Evolutionary conservation across 2,888 invertebrate species (phyloP).

Genomic region (Pristionchus mayeri): DNA sequence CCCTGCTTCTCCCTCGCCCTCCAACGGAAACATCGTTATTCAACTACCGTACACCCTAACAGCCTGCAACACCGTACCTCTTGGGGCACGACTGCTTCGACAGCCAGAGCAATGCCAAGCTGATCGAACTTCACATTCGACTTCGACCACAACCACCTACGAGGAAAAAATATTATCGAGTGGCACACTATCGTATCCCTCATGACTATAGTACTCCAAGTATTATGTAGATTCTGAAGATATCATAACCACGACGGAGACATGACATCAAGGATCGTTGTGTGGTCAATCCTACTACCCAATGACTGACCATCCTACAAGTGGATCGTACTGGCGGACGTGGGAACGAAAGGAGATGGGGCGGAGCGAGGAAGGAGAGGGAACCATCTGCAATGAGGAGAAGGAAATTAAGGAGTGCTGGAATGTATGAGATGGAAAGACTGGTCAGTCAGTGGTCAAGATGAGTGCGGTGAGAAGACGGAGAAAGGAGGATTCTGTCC

Average conservation of each 20-base stretch:
- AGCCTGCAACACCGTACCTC: background rate
- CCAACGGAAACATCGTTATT: background rate
- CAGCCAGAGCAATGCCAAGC: background rate
- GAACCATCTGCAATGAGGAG: slow-evolving; percentile 4
- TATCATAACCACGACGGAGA: no score
- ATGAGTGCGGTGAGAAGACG: background rate
- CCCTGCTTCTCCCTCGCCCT: no score
- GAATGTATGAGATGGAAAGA: background rate
- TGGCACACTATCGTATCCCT: background rate
- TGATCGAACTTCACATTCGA: slow-evolving; percentile 12
- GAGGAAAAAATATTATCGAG: background rate
- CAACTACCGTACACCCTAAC: background rate
- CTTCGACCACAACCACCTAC: background rate
- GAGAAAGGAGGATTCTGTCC: background rate
- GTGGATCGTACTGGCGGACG: background rate
- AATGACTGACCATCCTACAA: slow-evolving; percentile 36
- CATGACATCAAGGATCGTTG: no score
- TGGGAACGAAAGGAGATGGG: background rate
- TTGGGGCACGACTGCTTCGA: background rate
- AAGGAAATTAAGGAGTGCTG: background rate
- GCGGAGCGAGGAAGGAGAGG: no score
- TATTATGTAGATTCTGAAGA: no score
- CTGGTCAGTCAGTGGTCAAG: background rate
- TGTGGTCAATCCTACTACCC: no score
- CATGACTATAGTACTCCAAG: no score